Conservation (phyloP, 2,888 invertebrate species). For the Heteromurus nitidus region DNA sequence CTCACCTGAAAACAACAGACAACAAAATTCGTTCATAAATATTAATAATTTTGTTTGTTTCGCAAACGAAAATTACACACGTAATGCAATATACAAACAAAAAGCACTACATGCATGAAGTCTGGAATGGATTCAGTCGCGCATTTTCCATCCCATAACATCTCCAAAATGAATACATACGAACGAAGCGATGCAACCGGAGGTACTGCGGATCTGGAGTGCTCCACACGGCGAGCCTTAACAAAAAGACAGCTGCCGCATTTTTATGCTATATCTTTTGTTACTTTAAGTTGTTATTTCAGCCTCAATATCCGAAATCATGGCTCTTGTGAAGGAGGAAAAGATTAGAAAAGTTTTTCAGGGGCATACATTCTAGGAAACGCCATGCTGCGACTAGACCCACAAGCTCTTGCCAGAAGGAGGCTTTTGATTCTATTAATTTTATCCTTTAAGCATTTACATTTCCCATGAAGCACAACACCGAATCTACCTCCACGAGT, state of each 20-base stretch:
- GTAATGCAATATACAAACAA: no score
- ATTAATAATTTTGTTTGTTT: slow-evolving; percentile 52
- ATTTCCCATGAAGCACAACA: no score
- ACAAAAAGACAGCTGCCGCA: neutral
- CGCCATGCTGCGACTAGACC: neutral
- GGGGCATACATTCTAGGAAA: neutral
- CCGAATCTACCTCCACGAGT: no score
- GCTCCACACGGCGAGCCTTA: no score
- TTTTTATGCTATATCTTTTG: slow-evolving; percentile 2
- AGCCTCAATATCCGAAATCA: neutral
- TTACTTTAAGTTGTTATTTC: neutral
- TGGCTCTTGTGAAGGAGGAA: slow-evolving; percentile 14
- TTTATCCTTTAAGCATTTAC: no score
- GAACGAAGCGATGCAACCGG: no score
- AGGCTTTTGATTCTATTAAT: slow-evolving; percentile 53
- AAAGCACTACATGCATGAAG: no score
- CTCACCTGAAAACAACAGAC: slow-evolving; percentile 53
- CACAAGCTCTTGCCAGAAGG: slow-evolving; percentile 25
- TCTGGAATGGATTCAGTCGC: no score
- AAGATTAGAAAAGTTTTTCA: slow-evolving; percentile 45
- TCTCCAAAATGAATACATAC: no score
- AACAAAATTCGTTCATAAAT: slow-evolving; percentile 46
- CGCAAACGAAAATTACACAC: slow-evolving; percentile 16
- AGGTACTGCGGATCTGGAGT: no score
- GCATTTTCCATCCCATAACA: no score